Evolutionary conservation across 2,797 vertebrate species (phyloP).

Genomic region (Gallirallus australis): DNA sequence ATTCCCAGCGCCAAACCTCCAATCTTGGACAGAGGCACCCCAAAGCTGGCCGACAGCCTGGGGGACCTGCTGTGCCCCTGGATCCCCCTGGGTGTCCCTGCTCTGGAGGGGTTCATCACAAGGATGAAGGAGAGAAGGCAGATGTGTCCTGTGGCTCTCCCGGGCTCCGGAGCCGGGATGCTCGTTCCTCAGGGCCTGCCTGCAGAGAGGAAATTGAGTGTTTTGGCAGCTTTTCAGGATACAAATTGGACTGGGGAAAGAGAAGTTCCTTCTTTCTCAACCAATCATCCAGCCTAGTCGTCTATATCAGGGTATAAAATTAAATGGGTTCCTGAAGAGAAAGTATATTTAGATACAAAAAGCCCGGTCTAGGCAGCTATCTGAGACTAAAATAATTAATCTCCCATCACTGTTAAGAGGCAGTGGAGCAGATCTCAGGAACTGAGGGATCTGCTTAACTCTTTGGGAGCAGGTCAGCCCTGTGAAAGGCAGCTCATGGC

Average conservation of each 20-base stretch:
- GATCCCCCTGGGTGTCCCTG: neutral
- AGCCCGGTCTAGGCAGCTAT: constrained; percentile 43
- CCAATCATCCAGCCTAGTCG: constrained; percentile 68
- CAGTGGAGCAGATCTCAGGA: neutral
- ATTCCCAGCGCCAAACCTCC: neutral
- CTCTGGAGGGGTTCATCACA: rapidly evolving
- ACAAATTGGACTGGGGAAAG: constrained; percentile 57
- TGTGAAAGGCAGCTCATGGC: rapidly evolving
- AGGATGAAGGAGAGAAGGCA: rapidly evolving
- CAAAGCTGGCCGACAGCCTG: rapidly evolving
- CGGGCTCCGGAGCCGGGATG: neutral
- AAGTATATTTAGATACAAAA: constrained; percentile 60
- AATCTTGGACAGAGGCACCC: rapidly evolving
- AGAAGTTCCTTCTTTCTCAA: constrained; percentile 40
- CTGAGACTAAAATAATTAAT: constrained; percentile 61
- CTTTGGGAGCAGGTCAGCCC: neutral
- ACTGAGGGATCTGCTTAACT: neutral
- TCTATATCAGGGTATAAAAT: constrained; percentile 66
- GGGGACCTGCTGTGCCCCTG: rapidly evolving
- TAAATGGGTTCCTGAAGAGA: constrained; percentile 63
- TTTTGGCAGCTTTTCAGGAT: constrained; percentile 61
- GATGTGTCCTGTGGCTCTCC: neutral
- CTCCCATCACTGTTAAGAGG: constrained; percentile 56
- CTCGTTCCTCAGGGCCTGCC: neutral
- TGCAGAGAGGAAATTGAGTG: neutral